These are phyloP conservation scores for Eugnorisma glareosa DNA, from an alignment of 2,888 invertebrate genomes.

Conservation along the genomic window DNA sequence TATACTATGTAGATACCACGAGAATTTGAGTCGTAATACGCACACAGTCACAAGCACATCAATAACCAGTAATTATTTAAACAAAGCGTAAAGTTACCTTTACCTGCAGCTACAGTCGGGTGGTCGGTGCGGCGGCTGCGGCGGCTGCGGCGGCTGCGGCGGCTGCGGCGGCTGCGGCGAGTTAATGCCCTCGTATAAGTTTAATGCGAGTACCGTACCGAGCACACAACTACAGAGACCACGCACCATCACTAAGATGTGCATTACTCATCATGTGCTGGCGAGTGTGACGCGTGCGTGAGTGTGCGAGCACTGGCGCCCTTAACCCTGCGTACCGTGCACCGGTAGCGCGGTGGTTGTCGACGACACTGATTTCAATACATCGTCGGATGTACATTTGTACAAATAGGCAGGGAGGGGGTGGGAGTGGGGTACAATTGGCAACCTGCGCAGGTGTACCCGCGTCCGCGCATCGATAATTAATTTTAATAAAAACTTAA, in stretches of 20 bases:
- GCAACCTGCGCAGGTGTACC: conserved; percentile 25
- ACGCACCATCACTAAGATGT: conserved; percentile 45
- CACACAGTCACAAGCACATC: no score
- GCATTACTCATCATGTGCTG: conserved; percentile 55
- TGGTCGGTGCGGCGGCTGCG: background rate
- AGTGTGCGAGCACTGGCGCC: background rate
- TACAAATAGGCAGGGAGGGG: background rate
- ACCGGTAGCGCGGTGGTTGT: conserved; percentile 6
- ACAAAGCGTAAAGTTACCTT: background rate
- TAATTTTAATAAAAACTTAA: conserved; percentile 34
- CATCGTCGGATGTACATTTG: background rate
- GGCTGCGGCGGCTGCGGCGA: background rate
- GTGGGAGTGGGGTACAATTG: conserved; percentile 23
- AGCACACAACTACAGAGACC: conserved; percentile 34
- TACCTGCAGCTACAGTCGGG: conserved; percentile 11
- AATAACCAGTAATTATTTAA: conserved; percentile 10
- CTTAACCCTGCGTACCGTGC: background rate
- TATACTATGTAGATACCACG: background rate
- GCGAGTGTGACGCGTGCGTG: conserved; percentile 28
- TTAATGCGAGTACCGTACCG: conserved; percentile 29
- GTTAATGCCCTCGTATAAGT: conserved; percentile 47
- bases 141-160: background rate
- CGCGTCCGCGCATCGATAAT: conserved; percentile 22
- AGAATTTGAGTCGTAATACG: conserved; percentile 5
- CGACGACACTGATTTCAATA: conserved; percentile 41